Conservation (phyloP, 2,797 vertebrate genomes). For the Cirrhinus molitorella region DNA sequence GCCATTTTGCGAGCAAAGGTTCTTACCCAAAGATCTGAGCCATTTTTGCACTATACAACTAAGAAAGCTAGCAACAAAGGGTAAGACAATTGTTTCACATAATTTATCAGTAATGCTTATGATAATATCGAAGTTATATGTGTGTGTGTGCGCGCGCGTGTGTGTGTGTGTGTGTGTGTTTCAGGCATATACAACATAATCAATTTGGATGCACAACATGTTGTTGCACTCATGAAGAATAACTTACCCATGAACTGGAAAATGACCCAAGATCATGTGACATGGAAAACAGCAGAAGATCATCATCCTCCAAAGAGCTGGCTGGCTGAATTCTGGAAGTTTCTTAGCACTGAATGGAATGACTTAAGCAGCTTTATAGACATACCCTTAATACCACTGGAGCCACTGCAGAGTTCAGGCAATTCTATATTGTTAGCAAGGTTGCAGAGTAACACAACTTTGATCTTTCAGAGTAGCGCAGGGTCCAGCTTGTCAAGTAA, state of each 20-base stretch:
- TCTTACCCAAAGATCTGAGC: conserved; percentile 77
- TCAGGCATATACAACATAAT: conserved; percentile 77
- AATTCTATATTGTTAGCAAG: conserved; percentile 72
- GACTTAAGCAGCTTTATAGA: conserved; percentile 75
- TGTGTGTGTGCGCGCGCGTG: too few species aligned
- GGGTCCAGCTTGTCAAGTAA: conserved; percentile 70
- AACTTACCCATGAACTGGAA: conserved; percentile 81
- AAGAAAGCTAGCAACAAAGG: conserved; percentile 68
- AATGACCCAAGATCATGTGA: conserved; percentile 61
- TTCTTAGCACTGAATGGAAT: conserved; percentile 74
- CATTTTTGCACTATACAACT: conserved; percentile 66
- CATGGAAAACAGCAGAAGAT: conserved; percentile 70
- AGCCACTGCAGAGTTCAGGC: conserved; percentile 58
- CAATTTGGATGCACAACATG: conserved; percentile 67
- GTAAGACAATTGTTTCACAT: conserved; percentile 67
- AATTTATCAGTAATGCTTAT: not conserved
- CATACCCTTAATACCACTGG: conserved; percentile 82
- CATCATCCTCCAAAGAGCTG: conserved; percentile 81
- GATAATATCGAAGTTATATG: not conserved
- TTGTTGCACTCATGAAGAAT: conserved; percentile 67
- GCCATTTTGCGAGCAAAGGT: conserved; percentile 78
- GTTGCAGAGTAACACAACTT: conserved; percentile 73
- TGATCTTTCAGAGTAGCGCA: conserved; percentile 78
- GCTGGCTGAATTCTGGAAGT: conserved; percentile 83
- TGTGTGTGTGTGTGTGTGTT: conserved; percentile 20